Evolutionary conservation across 2,113 vertebrate genomes (phyloP).

Genomic region (Pluvianellus socialis): DNA sequence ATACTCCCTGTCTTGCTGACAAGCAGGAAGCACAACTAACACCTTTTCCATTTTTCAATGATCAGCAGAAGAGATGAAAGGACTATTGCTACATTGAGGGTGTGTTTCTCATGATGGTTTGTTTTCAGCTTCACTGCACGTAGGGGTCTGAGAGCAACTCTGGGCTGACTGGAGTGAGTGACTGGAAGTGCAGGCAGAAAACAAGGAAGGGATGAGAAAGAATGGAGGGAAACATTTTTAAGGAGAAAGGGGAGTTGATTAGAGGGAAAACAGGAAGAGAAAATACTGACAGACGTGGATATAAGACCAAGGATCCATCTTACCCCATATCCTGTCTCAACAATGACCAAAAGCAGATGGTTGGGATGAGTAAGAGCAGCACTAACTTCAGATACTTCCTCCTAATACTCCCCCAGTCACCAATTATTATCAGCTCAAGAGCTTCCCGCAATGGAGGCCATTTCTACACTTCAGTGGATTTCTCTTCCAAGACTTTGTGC

Average conservation of each 20-base stretch:
- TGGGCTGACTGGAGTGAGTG: not conserved
- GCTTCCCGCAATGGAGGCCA: rapidly evolving
- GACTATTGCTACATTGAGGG: not conserved
- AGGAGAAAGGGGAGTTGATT: conserved; percentile 22
- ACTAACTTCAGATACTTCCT: conserved; percentile 54
- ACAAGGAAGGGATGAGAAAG: conserved; percentile 43
- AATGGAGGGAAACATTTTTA: conserved; percentile 60
- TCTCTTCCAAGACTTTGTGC: not conserved
- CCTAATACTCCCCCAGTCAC: conserved; percentile 51
- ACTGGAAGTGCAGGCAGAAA: conserved; percentile 21
- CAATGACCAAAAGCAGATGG: conserved; percentile 65
- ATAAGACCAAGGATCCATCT: conserved; percentile 50
- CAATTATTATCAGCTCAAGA: conserved; percentile 19
- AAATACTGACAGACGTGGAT: conserved; percentile 45
- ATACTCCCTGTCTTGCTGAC: not conserved
- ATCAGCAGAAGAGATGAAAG: not conserved
- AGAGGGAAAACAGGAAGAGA: conserved; percentile 61
- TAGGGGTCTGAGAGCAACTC: not conserved
- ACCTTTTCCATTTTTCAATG: not conserved
- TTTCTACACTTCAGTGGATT: not conserved
- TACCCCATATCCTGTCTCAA: conserved; percentile 62
- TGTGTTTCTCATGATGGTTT: not conserved
- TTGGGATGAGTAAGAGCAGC: conserved; percentile 43
- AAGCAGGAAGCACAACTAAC: not conserved
- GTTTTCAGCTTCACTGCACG: not conserved